Evolutionary conservation across 2,113 vertebrate species (phyloP).

Genomic region (Hymenochirus boettgeri): DNA sequence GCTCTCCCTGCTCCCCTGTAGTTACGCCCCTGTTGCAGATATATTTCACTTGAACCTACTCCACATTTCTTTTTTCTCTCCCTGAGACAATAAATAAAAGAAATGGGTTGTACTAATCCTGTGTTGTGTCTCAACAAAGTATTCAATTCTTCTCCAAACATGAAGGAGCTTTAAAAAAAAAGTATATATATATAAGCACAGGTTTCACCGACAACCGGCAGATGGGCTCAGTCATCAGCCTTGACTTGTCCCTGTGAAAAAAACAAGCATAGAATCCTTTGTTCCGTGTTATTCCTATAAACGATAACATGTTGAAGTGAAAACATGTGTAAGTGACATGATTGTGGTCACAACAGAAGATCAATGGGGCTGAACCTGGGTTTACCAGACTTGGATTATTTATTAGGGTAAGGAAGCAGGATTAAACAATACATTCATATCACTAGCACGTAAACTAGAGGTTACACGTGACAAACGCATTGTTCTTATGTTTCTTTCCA

Average conservation of each 20-base stretch:
- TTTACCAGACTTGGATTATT: neutral
- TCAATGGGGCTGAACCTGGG: neutral
- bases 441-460: no score
- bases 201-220: constrained; percentile 8
- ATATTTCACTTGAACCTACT: no score
- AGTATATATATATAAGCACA: constrained; percentile 32
- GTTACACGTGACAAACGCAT: no score
- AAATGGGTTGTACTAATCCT: neutral
- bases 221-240: constrained; percentile 8
- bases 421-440: no score
- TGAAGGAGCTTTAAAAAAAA: neutral
- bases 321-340: constrained; percentile 11
- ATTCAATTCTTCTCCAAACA: neutral
- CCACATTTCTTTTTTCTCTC: no score
- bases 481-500: no score
- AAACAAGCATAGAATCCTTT: constrained; percentile 12
- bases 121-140: neutral
- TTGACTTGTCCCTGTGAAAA: constrained; percentile 20
- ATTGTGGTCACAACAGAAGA: constrained; percentile 20
- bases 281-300: constrained; percentile 19
- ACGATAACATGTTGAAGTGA: constrained; percentile 21
- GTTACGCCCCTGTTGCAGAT: no score
- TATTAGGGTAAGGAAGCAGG: no score
- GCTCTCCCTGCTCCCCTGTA: no score
- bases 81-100: no score